Percentiles rank a stretch among this genome's conserved stretches.
phyloP scores from a whole-genome alignment of 2,113 vertebrate species.

The Sisor rabdophorus region DNA sequence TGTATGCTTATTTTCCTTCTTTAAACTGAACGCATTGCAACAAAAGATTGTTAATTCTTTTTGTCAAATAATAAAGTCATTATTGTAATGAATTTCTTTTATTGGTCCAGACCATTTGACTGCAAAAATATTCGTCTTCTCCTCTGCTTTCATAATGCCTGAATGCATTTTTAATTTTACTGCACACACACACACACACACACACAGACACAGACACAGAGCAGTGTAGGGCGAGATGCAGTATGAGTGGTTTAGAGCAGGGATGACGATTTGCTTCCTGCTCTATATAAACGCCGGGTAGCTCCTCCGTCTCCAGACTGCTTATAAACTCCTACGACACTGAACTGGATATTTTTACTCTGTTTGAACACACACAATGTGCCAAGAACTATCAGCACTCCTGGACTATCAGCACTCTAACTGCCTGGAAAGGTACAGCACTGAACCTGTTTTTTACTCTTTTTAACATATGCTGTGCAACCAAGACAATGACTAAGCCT shows the following conservation, averaged over 20 bases:
- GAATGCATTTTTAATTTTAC: slow-evolving; percentile 10
- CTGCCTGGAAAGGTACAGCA: slow-evolving; percentile 84
- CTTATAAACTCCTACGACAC: slow-evolving; percentile 48
- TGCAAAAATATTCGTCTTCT: not conserved
- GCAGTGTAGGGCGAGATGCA: not conserved
- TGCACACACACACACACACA: slow-evolving; percentile 24
- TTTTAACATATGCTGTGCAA: not conserved
- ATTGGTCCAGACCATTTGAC: too few species aligned
- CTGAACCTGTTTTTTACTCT: not conserved
- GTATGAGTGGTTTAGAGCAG: slow-evolving; percentile 58
- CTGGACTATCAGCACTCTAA: too few species aligned
- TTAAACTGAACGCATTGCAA: too few species aligned
- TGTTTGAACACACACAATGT: slow-evolving; percentile 71
- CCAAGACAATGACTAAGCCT: not conserved
- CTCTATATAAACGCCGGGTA: slow-evolving; percentile 67
- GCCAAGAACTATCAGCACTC: slow-evolving; percentile 74
- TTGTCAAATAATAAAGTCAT: too few species aligned
- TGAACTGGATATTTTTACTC: slow-evolving; percentile 55
- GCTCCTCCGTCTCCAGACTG: slow-evolving; percentile 28
- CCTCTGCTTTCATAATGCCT: not conserved
- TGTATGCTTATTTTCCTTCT: too few species aligned
- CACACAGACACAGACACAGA: slow-evolving; percentile 8
- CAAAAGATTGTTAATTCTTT: too few species aligned
- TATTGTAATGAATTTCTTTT: too few species aligned
- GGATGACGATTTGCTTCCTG: slow-evolving; percentile 57